A percentile compares a stretch with the other conserved stretches of the same genome.
These are phyloP conservation scores for Eristalis tenax DNA, from an alignment of 2,888 invertebrate genomes.

Conservation along the genomic window DNA sequence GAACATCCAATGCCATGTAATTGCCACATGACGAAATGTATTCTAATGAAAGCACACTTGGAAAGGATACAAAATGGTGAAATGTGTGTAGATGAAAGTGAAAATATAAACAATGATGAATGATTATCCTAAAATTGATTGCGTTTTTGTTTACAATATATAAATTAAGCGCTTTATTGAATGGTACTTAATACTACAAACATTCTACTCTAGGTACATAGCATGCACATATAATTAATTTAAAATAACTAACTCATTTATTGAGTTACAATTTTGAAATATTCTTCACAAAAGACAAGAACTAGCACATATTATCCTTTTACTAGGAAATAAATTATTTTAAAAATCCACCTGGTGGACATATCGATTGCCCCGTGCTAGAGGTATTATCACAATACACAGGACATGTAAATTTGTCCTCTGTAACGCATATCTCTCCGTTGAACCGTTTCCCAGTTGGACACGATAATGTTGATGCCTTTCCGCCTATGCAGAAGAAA, in stretches of 20 bases:
- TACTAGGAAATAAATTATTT: slow-evolving; percentile 41
- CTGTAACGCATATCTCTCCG: slow-evolving; percentile 83
- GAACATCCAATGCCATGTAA: slow-evolving; percentile 90
- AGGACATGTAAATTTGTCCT: slow-evolving; percentile 75
- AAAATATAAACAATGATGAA: not conserved
- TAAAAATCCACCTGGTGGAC: slow-evolving; percentile 73
- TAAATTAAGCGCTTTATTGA: slow-evolving; percentile 36
- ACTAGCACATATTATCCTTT: slow-evolving; percentile 7
- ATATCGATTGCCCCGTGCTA: slow-evolving; percentile 55
- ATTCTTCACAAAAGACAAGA: slow-evolving; percentile 70
- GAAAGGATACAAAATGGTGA: slow-evolving; percentile 75
- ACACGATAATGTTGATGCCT: slow-evolving; percentile 82
- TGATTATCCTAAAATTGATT: not conserved
- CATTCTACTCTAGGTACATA: not conserved
- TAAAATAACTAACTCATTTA: slow-evolving; percentile 11
- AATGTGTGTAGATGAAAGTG: slow-evolving; percentile 42
- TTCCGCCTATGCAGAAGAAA: slow-evolving; percentile 84
- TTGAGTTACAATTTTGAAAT: slow-evolving; percentile 45
- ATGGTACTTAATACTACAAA: not conserved
- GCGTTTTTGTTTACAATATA: not conserved
- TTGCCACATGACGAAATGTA: slow-evolving; percentile 90
- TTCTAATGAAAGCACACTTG: slow-evolving; percentile 84
- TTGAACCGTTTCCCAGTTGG: slow-evolving; percentile 82
- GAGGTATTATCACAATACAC: slow-evolving; percentile 73
- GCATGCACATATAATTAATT: not conserved